A percentile compares a stretch with the other conserved stretches of the same genome.
phyloP scores from a whole-genome alignment of 2,888 invertebrate species.

The Sphaerophoria rueppellii region DNA sequence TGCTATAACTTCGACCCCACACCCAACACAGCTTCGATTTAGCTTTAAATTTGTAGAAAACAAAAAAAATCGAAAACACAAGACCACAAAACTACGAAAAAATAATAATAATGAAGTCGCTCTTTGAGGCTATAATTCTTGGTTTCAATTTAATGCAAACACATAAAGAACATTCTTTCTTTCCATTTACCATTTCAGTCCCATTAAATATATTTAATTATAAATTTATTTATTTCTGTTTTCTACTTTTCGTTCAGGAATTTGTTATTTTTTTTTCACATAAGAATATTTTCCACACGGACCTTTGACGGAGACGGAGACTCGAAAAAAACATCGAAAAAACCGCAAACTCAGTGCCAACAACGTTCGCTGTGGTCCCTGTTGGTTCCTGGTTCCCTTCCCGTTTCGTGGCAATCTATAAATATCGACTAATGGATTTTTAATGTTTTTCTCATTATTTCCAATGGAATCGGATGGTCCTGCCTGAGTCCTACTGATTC shows the following conservation, averaged over 20 bases:
- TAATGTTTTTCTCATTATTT: conserved; percentile 74
- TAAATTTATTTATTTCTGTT: conserved; percentile 35
- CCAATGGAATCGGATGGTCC: conserved; percentile 65
- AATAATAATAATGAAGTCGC: conserved; percentile 2
- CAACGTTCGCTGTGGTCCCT: conserved; percentile 29
- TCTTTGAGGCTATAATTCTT: conserved; percentile 25
- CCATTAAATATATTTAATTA: conserved; percentile 50
- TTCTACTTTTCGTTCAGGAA: conserved; percentile 34
- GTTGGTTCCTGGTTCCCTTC: conserved; percentile 12
- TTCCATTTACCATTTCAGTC: conserved; percentile 38
- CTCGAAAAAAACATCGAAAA: conserved; percentile 36
- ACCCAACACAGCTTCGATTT: too few relatives aligned
- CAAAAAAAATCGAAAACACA: neutral
- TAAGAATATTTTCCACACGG: conserved; percentile 16
- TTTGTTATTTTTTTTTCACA: neutral
- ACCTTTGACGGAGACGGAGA: conserved; percentile 10
- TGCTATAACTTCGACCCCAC: too few relatives aligned
- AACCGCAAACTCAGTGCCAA: conserved; percentile 63
- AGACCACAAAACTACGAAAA: neutral
- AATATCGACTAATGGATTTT: conserved; percentile 73
- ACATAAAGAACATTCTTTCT: conserved; percentile 47
- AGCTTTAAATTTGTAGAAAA: neutral
- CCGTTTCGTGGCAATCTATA: conserved; percentile 51
- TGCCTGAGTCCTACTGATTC: conserved; percentile 23
- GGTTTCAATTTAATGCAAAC: conserved; percentile 54